These are phyloP conservation scores for Melipona quadrifasciata DNA, from an alignment of 1,140 invertebrate species.

Conservation along the genomic window DNA sequence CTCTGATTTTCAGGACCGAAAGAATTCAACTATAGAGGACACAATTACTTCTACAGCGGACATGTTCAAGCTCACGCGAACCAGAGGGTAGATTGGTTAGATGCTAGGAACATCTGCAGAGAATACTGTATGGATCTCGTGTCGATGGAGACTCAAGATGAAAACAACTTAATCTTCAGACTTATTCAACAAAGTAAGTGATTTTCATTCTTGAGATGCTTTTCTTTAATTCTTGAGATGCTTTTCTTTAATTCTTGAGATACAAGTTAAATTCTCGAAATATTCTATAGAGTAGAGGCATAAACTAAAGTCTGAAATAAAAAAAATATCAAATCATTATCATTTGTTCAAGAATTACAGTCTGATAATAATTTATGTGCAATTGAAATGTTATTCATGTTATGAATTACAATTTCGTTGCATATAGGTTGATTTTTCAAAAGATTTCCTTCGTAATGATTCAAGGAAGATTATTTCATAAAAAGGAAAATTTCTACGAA, in stretches of 20 bases:
- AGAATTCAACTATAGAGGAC: slow-evolving; percentile 92
- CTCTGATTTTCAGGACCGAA: slow-evolving; percentile 88
- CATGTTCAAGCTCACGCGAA: slow-evolving; percentile 90
- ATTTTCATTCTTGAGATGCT: background rate
- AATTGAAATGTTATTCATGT: background rate
- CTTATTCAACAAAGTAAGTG: slow-evolving; percentile 91
- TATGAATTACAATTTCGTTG: background rate
- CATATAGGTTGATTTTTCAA: background rate
- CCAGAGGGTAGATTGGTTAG: slow-evolving; percentile 93
- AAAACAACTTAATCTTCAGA: slow-evolving; percentile 93
- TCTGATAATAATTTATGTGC: background rate
- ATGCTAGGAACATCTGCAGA: slow-evolving; percentile 93
- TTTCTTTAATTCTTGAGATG: background rate
- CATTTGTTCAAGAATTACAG: no score
- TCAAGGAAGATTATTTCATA: background rate
- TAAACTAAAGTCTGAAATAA: background rate
- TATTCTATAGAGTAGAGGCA: background rate
- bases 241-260: background rate
- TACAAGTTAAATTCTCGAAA: background rate
- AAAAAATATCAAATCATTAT: background rate
- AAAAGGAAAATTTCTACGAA: background rate
- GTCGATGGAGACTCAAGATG: slow-evolving; percentile 93
- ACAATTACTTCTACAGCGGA: slow-evolving; percentile 94
- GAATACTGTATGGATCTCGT: slow-evolving; percentile 96
- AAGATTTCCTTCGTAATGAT: background rate